Evolutionary conservation across 1,140 invertebrate genomes (phyloP), one percentile per base, ranked within the genome.

Genomic region (Hestina assimilis): DNA sequence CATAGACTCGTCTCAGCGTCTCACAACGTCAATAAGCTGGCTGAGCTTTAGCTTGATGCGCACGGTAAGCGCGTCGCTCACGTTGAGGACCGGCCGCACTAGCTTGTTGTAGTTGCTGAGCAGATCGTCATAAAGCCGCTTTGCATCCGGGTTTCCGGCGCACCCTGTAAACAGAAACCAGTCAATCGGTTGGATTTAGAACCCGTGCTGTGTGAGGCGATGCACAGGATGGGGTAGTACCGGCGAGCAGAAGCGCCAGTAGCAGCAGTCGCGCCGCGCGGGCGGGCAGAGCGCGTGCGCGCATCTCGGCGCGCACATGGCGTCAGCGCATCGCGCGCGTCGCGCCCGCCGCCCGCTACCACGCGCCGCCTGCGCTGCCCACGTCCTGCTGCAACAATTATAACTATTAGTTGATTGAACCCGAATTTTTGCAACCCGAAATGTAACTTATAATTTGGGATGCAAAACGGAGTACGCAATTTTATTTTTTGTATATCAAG

Each of bases 31-130:
- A 75, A 98, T 96, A 76, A 98, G 94, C 89, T 98, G 96, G 33
- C 96, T 97, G 46, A 98, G 91, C 87, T 97, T 97, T 69, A 98
- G 92, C 89, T 97, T 97, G 89, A 98, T 97, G 85, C 95, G 95
- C 84, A 98, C 96, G 70, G 95, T 95, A 66, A 98, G 92, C 47
- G 95, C 95, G 90, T 97, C 96, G 63, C 95, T 96, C 60, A 96
- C 96, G 89, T 97, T 97, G 83, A 96, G 93, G 41, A 98, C 96
- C 26, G 96, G 96, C 53, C 96, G 92, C 66, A 98, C 96, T 73
- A 98, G 91, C 90, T 98, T 97, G 90, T 98, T 98, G 90, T 98
- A 98, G 87, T 97, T 97, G 78, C 95, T 96, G 56, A 98, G 91
- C 54, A 97, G 92, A 86, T 97, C 95, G 90, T 96, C 96, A 90